Base-by-base conservation (phyloP, 2,888 invertebrate species). In the Latrodectus hesperus region DNA sequence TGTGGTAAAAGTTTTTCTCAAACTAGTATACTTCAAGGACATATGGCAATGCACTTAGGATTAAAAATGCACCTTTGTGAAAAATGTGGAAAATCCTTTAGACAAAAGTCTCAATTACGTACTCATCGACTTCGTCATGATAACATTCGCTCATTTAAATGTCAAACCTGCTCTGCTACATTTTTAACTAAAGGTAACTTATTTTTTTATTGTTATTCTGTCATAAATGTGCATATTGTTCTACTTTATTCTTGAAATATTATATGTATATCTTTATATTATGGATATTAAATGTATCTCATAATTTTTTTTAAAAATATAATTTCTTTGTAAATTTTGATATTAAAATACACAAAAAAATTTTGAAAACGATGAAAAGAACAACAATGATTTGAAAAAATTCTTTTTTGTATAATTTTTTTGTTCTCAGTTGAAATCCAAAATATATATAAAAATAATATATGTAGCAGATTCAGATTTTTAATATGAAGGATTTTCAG, bases 141-240 rank as follows among this genome's bases (percentile, higher is more conserved):
- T 73, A 91, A 91, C 16, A 89, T 91, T 55, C 79, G 90, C 89
- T 90, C 90, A 78, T 91, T 89, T 88, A 81, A 89, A 9, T 91
- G 91, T 83, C 55, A 84, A 2, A 76, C 89, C 51, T 91, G 91
- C 87, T 83, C 90, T 14, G 89, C 91, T 9, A 90, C 89, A 73
- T 91, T 91, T 80, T 90, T 92, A 67, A 91, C 92, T 8, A 92
- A 92, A 92, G 92, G 93, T 92, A 90, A 78, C 4, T 26, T 52
- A 16, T 16, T 11, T 76, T 17, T 67, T 16, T 38, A 14, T 14
- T 16, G 4, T 10, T 11, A 17, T 22, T 22, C 8, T 17, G 11
- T 68, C n/a, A 9, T 22, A 68, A 68, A 68, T 11, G 26, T 17
- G 22, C 2, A 22, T 10, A 6, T 22, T 68, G 11, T 22, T n/a